Percentiles rank a stretch among this genome's conserved stretches.
Evolutionary conservation across 2,888 invertebrate species (phyloP).

Genomic region (Philopedon plagiatum): DNA sequence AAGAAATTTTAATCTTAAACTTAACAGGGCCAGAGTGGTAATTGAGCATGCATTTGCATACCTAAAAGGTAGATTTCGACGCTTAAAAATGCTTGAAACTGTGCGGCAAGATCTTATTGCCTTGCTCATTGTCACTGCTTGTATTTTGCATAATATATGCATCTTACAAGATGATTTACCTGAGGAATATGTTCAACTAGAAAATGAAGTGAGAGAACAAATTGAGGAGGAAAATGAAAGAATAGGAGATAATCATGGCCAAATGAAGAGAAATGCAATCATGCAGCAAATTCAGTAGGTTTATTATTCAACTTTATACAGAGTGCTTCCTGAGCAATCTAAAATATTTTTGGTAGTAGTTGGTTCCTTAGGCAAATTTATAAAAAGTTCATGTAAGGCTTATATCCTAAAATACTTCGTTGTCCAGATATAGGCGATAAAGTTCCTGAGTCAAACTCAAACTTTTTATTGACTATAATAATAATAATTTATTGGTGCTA

Average conservation of each 20-base stretch:
- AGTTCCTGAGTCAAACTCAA: no score
- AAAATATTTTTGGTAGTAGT: no score
- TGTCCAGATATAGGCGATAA: no score
- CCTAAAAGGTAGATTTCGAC: constrained; percentile 3
- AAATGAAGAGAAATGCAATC: neutral
- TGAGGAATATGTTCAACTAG: neutral
- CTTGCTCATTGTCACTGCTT: neutral
- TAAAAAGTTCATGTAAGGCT: no score
- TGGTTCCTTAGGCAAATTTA: no score
- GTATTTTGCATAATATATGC: constrained; percentile 14
- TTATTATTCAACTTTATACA: no score
- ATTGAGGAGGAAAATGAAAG: neutral
- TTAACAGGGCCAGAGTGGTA: neutral
- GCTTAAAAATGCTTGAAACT: neutral
- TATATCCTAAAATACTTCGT: no score
- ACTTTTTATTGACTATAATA: no score
- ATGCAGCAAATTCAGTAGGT: neutral
- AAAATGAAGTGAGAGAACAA: neutral
- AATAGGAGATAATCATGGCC: neutral
- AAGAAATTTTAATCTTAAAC: neutral
- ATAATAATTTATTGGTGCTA: no score
- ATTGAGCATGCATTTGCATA: constrained; percentile 1
- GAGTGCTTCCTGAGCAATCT: no score
- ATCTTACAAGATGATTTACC: neutral
- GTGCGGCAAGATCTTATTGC: neutral